A percentile compares a stretch with the other conserved stretches of the same genome.
phyloP scores from a whole-genome alignment of 2,113 vertebrate genomes.

The Glareola pratincola region DNA sequence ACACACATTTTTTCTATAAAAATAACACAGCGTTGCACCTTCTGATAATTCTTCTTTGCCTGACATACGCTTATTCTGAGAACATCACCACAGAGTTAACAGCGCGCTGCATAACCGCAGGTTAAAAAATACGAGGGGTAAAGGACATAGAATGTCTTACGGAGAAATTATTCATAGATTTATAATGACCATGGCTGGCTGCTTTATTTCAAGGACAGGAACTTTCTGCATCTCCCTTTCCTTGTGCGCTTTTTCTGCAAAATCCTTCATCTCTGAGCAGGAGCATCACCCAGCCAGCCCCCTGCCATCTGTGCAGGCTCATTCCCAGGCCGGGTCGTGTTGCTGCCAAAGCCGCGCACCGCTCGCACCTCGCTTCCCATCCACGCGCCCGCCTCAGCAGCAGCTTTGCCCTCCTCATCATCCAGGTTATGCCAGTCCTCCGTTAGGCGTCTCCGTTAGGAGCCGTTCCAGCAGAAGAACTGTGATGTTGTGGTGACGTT shows the following conservation, averaged over 20 bases:
- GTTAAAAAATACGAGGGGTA: background rate
- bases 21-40: background rate
- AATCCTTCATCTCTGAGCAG: background rate
- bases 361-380: background rate
- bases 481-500: background rate
- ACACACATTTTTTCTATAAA: conserved; percentile 22
- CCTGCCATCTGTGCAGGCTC: background rate
- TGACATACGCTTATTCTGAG: background rate
- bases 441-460: background rate
- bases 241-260: background rate
- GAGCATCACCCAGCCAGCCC: background rate
- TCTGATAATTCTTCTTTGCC: conserved; percentile 41
- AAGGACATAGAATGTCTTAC: background rate
- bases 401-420: background rate
- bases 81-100: background rate
- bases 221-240: background rate
- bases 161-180: background rate
- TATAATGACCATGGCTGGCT: background rate
- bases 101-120: background rate
- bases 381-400: background rate
- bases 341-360: background rate
- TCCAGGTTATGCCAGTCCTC: background rate
- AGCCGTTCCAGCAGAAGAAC: background rate
- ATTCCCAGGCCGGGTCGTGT: accelerated
- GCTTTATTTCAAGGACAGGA: background rate